Evolutionary conservation across 1,140 invertebrate species (phyloP), one percentile per base, ranked within the genome.

Genomic region (Psix sp.): DNA sequence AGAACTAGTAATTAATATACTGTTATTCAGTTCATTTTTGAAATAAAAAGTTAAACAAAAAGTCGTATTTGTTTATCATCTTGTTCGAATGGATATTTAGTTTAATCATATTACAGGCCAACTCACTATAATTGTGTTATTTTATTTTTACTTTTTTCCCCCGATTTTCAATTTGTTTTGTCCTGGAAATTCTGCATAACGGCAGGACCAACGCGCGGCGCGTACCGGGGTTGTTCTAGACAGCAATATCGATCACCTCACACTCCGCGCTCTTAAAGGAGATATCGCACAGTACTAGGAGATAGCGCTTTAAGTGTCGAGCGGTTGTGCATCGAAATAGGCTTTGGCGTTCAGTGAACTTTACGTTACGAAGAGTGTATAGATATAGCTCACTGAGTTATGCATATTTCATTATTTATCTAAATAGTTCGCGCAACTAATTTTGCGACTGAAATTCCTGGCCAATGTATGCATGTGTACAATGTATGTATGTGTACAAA

Each of bases 231-330:
- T 76, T 77, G 80, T 78, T 81, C 78, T 76, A 83, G 82, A 83
- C 82, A 79, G 70, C 80, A 77, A 77, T 83, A 83, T 84, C 80
- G 82, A 83, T 79, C 78, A 71, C 59, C 57, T 45, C 68, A 54
- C 60, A 63, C 70, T 72, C 52, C 59, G 36, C 49, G 60, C 52
- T 63, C 57, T 84, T 84, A 83, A 84, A 84, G 82, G 29, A 42
- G 76, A 83, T 62, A 62, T 54, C 20, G 48, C 56, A 43, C 63
- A 65, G 71, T 68, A 36, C 51, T 45, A 36, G 26, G 13, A 4
- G 45, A 66, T 48, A 35, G 33, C 20, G 54, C 48, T 67, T 67
- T 49, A 74, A 73, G 56, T 15, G n/a, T 29, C 18, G 46, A 43
- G 45, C 17, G 42, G 42, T 38, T 40, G 29, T 51, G 57, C 71